These are phyloP conservation scores for Latrodectus elegans DNA, from an alignment of 2,888 invertebrate species.

Conservation along the genomic window DNA sequence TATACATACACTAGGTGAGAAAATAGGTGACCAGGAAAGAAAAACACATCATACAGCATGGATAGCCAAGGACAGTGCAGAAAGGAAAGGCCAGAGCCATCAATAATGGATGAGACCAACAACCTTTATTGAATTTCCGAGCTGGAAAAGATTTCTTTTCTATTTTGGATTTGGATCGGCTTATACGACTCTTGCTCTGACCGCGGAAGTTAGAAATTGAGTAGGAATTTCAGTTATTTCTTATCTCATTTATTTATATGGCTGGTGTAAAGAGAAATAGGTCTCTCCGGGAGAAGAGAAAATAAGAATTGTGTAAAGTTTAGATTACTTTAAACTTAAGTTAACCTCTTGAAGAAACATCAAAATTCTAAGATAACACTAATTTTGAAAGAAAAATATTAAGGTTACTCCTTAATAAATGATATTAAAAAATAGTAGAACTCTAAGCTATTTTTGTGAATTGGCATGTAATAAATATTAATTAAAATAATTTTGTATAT, in stretches of 20 bases:
- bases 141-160: slow-evolving; percentile 33
- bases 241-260: not conserved
- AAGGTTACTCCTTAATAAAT: too few relatives aligned
- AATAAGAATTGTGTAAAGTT: too few relatives aligned
- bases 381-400: too few relatives aligned
- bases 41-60: slow-evolving; percentile 42
- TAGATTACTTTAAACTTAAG: too few relatives aligned
- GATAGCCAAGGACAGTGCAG: slow-evolving; percentile 41
- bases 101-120: slow-evolving; percentile 49
- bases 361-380: too few relatives aligned
- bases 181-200: not conserved
- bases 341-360: too few relatives aligned
- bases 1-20: not conserved
- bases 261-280: not conserved
- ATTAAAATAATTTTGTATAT: too few relatives aligned
- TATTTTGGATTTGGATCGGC: not conserved
- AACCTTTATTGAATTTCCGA: slow-evolving; percentile 48
- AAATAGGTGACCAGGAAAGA: slow-evolving; percentile 13
- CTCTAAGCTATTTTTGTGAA: too few relatives aligned
- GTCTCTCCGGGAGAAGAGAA: too few relatives aligned
- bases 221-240: not conserved
- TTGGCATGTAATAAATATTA: too few relatives aligned
- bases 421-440: too few relatives aligned
- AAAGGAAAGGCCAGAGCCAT: slow-evolving; percentile 28
- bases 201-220: slow-evolving; percentile 16